Evolutionary conservation across 2,888 invertebrate species (phyloP).

Genomic region (Tenthredo livida): DNA sequence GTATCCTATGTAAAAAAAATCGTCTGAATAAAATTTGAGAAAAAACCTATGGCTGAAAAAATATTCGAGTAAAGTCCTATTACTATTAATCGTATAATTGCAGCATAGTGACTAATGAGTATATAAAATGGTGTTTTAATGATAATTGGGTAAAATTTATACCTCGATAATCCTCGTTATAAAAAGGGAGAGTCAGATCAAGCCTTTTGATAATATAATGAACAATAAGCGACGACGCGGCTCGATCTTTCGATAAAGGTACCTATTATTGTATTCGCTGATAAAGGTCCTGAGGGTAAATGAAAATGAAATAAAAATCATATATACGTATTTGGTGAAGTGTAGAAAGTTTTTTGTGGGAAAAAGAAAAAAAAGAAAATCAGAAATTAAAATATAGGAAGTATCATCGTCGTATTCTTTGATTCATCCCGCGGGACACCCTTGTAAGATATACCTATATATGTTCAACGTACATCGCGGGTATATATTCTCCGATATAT

Average conservation of each 20-base stretch:
- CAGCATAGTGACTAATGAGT: neutral
- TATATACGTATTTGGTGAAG: neutral
- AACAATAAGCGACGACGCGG: slow-evolving; percentile 8
- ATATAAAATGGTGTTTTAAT: slow-evolving; percentile 41
- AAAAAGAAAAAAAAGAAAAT: too few species aligned
- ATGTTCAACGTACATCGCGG: neutral
- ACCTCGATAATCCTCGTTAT: slow-evolving; percentile 10
- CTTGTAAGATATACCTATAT: neutral
- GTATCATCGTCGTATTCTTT: neutral
- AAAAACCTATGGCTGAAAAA: neutral
- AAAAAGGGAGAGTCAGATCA: slow-evolving; percentile 42
- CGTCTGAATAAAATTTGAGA: neutral
- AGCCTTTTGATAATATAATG: slow-evolving; percentile 5
- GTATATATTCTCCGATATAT: neutral
- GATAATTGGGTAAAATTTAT: slow-evolving; percentile 36
- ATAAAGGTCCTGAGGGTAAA: neutral
- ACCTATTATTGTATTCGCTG: neutral
- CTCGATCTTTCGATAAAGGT: neutral
- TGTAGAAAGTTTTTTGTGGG: neutral
- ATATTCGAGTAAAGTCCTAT: neutral
- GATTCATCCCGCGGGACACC: neutral
- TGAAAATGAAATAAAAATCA: neutral
- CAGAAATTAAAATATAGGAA: too few species aligned
- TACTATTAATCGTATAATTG: neutral
- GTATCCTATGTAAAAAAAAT: neutral